Evolutionary conservation across 1,140 invertebrate species (phyloP).

Genomic region (Octopus bimaculoides): DNA sequence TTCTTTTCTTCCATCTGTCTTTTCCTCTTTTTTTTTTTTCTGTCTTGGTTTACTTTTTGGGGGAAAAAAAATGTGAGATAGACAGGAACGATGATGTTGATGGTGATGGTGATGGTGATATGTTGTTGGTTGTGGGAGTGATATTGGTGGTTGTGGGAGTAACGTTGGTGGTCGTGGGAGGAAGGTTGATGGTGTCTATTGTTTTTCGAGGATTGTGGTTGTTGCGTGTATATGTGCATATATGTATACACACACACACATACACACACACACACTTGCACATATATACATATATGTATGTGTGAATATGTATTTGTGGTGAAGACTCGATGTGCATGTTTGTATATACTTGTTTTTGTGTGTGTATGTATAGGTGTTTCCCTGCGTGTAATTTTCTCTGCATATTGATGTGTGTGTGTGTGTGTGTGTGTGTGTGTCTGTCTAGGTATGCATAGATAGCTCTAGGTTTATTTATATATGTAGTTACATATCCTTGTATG

Average conservation of each 20-base stretch:
- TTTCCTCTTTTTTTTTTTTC: too few relatives aligned
- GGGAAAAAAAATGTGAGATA: too few relatives aligned
- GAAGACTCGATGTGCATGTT: background rate
- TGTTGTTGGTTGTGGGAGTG: too few relatives aligned
- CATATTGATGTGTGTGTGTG: background rate
- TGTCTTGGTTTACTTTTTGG: too few relatives aligned
- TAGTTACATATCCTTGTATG: background rate
- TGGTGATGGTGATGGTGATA: too few relatives aligned
- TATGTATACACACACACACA: background rate
- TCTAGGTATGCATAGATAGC: background rate
- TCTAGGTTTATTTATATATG: background rate
- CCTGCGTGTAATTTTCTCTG: background rate
- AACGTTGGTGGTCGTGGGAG: too few relatives aligned
- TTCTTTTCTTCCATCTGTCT: too few relatives aligned
- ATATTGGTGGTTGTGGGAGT: too few relatives aligned
- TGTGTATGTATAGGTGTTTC: background rate
- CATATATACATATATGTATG: background rate
- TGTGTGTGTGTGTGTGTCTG: background rate
- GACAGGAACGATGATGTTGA: too few relatives aligned
- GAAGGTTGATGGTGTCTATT: too few relatives aligned
- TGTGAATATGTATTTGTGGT: constrained; percentile 9
- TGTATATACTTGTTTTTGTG: background rate
- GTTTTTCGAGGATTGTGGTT: too few relatives aligned
- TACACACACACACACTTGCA: background rate
- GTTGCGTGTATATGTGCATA: background rate